These are phyloP conservation scores for Gnatocerus cornutus DNA, from an alignment of 2,888 invertebrate species.

Conservation along the genomic window DNA sequence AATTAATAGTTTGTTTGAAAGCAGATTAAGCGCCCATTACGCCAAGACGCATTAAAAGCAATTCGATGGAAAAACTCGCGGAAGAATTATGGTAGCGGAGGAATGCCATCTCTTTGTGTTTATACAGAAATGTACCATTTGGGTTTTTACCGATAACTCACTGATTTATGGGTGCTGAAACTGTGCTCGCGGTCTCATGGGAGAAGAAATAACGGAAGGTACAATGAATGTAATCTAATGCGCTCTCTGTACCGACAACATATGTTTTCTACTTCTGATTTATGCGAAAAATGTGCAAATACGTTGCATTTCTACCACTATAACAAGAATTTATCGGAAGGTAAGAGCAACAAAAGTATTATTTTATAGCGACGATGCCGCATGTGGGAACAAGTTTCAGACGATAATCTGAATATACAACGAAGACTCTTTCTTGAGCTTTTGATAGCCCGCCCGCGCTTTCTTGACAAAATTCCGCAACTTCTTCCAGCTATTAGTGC, in stretches of 20 bases:
- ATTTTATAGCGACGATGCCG: constrained; percentile 34
- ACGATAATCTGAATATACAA: constrained; percentile 33
- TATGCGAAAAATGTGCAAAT: constrained; percentile 51
- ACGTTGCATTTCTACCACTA: constrained; percentile 47
- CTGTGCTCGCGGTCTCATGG: constrained; percentile 7
- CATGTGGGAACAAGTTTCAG: constrained; percentile 31
- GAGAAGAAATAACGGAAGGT: constrained; percentile 44
- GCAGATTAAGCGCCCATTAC: constrained; percentile 21
- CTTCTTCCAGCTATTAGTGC: background rate
- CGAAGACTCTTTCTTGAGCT: constrained; percentile 8
- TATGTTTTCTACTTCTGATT: constrained; percentile 49
- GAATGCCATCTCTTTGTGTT: constrained; percentile 17
- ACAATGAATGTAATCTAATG: constrained; percentile 45
- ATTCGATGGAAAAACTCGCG: constrained; percentile 4
- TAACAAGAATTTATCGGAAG: constrained; percentile 47
- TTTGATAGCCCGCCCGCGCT: background rate
- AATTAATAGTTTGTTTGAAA: constrained; percentile 33
- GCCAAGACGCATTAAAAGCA: background rate
- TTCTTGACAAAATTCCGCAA: background rate
- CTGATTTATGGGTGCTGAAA: constrained; percentile 35
- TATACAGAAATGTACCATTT: constrained; percentile 27
- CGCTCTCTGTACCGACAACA: constrained; percentile 39
- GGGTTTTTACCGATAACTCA: constrained; percentile 29
- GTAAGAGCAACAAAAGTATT: constrained; percentile 42
- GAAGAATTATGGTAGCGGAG: constrained; percentile 1